These are phyloP conservation scores for Rostratula benghalensis DNA, from an alignment of 2,113 vertebrate species.

Conservation along the genomic window DNA sequence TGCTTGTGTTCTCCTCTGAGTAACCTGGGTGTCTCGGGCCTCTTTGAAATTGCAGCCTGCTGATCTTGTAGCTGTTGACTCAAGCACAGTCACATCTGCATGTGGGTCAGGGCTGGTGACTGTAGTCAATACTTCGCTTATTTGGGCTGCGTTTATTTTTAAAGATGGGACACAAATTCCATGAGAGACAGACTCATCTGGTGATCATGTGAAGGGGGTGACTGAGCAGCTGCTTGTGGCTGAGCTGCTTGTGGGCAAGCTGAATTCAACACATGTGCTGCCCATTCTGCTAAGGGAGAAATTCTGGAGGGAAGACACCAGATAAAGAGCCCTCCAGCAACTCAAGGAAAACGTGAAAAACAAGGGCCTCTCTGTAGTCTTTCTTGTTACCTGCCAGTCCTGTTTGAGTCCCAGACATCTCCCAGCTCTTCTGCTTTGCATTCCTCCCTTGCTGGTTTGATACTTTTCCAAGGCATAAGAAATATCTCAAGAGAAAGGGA, in stretches of 20 bases:
- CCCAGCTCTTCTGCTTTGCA: background rate
- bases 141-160: conserved; percentile 26
- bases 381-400: background rate
- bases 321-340: background rate
- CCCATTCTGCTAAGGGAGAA: background rate
- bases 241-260: background rate
- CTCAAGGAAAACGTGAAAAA: background rate
- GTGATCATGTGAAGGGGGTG: conserved; percentile 31
- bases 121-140: background rate
- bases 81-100: background rate
- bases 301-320: background rate
- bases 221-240: background rate
- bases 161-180: conserved; percentile 55
- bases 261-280: background rate
- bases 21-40: background rate
- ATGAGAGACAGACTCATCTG: conserved; percentile 21
- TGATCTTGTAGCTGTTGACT: conserved; percentile 32
- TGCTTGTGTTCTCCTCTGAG: background rate
- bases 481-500: background rate
- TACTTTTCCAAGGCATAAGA: background rate
- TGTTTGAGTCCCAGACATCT: background rate
- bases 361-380: background rate
- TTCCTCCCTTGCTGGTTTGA: background rate
- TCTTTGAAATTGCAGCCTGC: background rate
- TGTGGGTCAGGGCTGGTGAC: background rate